Percentiles rank a stretch among this genome's conserved stretches.
Evolutionary conservation across 2,797 vertebrate species (phyloP).

Genomic region (Tachyglossus aculeatus): DNA sequence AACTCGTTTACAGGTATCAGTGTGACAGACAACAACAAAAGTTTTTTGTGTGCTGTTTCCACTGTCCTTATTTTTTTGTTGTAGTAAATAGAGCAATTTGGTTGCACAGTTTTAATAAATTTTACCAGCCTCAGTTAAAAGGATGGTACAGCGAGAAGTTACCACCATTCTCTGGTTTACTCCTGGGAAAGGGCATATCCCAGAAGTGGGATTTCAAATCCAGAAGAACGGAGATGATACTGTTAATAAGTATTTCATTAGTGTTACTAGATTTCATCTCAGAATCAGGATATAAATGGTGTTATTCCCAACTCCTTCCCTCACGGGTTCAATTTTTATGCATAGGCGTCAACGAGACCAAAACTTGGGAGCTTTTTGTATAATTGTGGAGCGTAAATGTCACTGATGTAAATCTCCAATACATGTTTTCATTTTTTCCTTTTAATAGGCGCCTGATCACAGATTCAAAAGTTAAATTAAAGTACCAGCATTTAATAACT

Average conservation of each 20-base stretch:
- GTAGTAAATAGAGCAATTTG: too few species aligned
- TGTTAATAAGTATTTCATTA: conserved; percentile 21
- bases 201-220: too few species aligned
- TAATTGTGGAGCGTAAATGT: conserved; percentile 2
- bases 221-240: too few species aligned
- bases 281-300: neutral
- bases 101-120: too few species aligned
- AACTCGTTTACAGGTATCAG: too few species aligned
- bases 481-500: conserved; percentile 99
- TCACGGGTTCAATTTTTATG: neutral
- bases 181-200: too few species aligned
- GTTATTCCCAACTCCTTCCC: neutral
- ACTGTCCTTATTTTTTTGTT: too few species aligned
- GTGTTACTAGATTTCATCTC: neutral
- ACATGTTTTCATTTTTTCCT: conserved; percentile 57
- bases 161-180: too few species aligned
- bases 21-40: too few species aligned
- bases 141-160: too few species aligned
- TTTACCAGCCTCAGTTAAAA: too few species aligned
- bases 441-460: conserved; percentile 94
- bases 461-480: conserved; percentile 99
- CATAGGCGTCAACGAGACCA: neutral
- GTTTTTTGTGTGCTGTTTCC: too few species aligned
- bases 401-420: conserved; percentile 19
- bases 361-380: conserved; percentile 2